Conservation (phyloP, 2,888 invertebrate species). For the Pollenia amentaria region DNA sequence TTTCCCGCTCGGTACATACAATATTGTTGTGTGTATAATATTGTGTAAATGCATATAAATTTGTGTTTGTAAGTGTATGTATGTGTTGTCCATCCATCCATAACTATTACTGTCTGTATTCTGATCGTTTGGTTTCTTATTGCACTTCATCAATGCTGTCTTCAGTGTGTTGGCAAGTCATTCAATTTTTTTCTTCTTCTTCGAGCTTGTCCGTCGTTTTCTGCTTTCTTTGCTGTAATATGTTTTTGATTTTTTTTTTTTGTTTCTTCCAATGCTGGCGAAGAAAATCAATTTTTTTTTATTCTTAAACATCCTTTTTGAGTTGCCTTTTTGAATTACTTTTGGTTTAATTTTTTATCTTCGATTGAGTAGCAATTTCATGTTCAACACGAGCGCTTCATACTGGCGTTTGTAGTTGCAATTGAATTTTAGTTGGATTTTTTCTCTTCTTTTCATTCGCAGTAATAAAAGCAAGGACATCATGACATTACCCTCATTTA, state of each 20-base stretch:
- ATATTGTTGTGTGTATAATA: too few relatives aligned
- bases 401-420: slow-evolving; percentile 8
- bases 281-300: background rate
- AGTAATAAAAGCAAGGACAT: slow-evolving; percentile 30
- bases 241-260: background rate
- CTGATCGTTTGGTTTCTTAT: slow-evolving; percentile 41
- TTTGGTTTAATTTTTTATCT: slow-evolving; percentile 41
- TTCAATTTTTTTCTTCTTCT: slow-evolving; percentile 25
- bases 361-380: slow-evolving; percentile 41
- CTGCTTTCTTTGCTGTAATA: background rate
- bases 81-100: slow-evolving; percentile 14
- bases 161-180: slow-evolving; percentile 34
- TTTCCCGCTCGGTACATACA: too few relatives aligned
- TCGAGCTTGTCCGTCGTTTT: background rate
- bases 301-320: slow-evolving; percentile 12
- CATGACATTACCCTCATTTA: slow-evolving; percentile 29
- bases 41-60: too few relatives aligned
- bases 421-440: slow-evolving; percentile 25
- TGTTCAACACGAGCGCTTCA: background rate
- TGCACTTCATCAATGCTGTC: slow-evolving; percentile 58
- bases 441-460: background rate
- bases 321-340: slow-evolving; percentile 11
- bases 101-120: slow-evolving; percentile 37
- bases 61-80: background rate
- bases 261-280: background rate